Percentiles rank a stretch among this genome's conserved stretches.
These are phyloP conservation scores for Eclectus roratus DNA, from an alignment of 2,113 vertebrate genomes.

Conservation along the genomic window DNA sequence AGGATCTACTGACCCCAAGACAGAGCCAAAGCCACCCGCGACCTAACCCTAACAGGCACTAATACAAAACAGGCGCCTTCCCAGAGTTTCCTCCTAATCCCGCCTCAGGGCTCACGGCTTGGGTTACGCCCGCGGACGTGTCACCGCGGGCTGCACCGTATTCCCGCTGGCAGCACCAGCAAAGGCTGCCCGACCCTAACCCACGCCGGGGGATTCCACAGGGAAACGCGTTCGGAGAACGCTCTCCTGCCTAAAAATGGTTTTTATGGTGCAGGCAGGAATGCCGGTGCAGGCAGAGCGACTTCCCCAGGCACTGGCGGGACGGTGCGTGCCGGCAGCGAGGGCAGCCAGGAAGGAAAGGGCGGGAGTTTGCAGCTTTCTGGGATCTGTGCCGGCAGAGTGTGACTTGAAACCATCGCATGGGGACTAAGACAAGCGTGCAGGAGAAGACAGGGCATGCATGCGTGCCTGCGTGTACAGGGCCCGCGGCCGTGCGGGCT, in stretches of 20 bases:
- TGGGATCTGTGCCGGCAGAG: neutral
- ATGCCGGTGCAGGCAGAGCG: neutral
- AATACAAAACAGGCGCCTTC: neutral
- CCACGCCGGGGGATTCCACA: fast-evolving
- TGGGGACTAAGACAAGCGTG: neutral
- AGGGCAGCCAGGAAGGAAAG: constrained; percentile 3
- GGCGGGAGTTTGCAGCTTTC: neutral
- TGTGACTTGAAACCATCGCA: neutral
- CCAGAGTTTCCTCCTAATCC: neutral
- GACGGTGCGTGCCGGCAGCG: neutral
- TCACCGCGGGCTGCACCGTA: neutral
- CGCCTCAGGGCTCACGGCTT: fast-evolving
- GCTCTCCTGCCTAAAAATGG: fast-evolving
- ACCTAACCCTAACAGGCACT: neutral
- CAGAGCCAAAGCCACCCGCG: neutral
- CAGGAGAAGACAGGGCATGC: neutral
- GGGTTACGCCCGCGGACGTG: fast-evolving
- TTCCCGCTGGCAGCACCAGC: fast-evolving
- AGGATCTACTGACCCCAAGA: neutral
- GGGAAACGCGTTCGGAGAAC: neutral
- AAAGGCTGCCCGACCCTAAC: neutral
- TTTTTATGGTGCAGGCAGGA: neutral
- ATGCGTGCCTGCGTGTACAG: neutral
- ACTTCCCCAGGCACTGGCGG: neutral
- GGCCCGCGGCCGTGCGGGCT: neutral